Base-by-base conservation (phyloP, 2,888 invertebrate genomes). In the Parnassius orleans region DNA sequence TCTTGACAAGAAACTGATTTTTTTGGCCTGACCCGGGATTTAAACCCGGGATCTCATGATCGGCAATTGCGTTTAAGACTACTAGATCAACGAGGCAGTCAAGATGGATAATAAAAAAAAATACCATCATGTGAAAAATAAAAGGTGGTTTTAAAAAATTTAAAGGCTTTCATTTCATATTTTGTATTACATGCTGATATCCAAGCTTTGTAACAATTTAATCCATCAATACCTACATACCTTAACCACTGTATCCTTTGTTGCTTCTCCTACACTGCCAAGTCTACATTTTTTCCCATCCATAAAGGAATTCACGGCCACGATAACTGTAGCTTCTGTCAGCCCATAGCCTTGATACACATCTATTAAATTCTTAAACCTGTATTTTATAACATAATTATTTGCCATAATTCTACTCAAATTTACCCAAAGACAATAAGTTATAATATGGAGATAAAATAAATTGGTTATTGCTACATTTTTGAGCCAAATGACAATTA, bases 341-440 rank as follows among this genome's bases (percentile, higher is more conserved):
- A 80, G 73, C 0, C 81, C 81, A 47, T 79, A 80, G 0, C 73
- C 78, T 70, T 79, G 79, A 0, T 72, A 43, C 2, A 81, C 65
- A 1, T 57, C 66, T 42, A 60, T 60, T 1, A 74, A 51, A 15
- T 75, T 75, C 11, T 75, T 75, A 51, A 81, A 78, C 53, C 81
- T 81, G 60, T 2, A 19, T n/a, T 33, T 33, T 33, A 7, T 33
- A 33, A 19, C 7, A 33, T 33, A 33, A 33, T 7, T 33, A 33
- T 33, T 33, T 7, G 33, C 7, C 33, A 33, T 33, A 7, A 33
- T 7, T 33, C 33, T 33, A 33, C n/a, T 46, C 12, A 7, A 46
- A 46, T 46, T 46, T 46, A 46, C 0, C 46, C 9, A 68, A 68
- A 19, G 19, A 59, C 33, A 33, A 5, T 33, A 33, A 33, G 7